Conservation (phyloP, 2,797 vertebrate species). For the Petrocephalus schoutedeni region DNA sequence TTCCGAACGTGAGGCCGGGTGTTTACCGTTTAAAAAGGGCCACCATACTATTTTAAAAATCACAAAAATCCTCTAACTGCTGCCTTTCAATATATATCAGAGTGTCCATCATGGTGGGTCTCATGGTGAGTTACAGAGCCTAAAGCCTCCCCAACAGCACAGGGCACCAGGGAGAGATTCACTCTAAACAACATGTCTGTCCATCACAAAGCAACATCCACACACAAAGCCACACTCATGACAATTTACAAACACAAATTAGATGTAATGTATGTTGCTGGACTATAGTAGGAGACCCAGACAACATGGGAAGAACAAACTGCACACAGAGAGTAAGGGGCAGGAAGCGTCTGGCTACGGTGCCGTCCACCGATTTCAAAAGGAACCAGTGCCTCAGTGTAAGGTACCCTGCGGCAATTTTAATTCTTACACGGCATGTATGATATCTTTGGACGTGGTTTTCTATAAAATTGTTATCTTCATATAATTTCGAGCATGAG, state of each 20-base stretch:
- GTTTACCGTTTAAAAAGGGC: not conserved
- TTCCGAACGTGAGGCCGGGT: not conserved
- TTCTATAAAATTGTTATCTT: not conserved
- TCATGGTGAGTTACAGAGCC: not conserved
- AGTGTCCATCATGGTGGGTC: not conserved
- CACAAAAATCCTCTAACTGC: not conserved
- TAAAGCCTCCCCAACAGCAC: not conserved
- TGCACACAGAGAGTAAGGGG: not conserved
- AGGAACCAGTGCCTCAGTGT: not conserved
- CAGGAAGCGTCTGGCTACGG: not conserved
- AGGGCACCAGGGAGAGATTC: not conserved
- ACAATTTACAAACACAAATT: not conserved
- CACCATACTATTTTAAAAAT: not conserved
- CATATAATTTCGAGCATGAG: not conserved
- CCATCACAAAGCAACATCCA: not conserved
- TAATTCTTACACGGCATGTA: not conserved
- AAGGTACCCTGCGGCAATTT: not conserved
- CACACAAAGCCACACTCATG: not conserved
- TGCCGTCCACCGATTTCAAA: not conserved
- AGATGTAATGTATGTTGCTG: not conserved
- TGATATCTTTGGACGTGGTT: not conserved
- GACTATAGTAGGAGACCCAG: not conserved
- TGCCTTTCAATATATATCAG: not conserved
- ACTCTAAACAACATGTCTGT: not conserved
- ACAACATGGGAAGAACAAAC: not conserved